These are phyloP conservation scores for Colletes gigas DNA, from an alignment of 1,140 invertebrate genomes.

Conservation along the genomic window DNA sequence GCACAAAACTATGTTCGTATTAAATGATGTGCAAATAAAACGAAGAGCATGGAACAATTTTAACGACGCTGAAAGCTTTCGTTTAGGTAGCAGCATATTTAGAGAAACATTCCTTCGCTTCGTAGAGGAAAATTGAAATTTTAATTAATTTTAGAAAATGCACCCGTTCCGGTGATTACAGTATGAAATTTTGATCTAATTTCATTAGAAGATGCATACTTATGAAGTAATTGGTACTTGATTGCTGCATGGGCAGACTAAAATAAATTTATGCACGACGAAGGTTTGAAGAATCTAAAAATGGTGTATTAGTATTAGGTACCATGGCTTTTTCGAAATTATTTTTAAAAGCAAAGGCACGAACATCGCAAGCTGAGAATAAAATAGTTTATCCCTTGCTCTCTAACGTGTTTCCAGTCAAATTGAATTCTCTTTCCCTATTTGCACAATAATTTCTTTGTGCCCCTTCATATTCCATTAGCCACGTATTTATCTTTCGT, in stretches of 20 bases:
- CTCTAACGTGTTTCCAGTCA: not conserved
- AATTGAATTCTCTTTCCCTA: not conserved
- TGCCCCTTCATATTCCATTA: too few species aligned
- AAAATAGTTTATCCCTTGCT: too few species aligned
- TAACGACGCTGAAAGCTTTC: not conserved
- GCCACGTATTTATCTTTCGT: too few species aligned
- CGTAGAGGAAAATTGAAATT: not conserved
- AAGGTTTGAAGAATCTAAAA: too few species aligned
- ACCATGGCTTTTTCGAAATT: too few species aligned
- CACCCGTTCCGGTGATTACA: not conserved
- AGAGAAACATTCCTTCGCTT: not conserved
- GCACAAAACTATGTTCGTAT: not conserved
- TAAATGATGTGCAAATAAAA: not conserved
- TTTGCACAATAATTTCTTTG: too few species aligned
- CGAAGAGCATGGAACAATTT: slow-evolving; percentile 11
- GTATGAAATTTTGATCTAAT: not conserved
- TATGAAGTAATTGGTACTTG: not conserved
- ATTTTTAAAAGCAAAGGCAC: too few species aligned
- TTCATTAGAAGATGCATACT: too few species aligned
- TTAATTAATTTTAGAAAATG: not conserved
- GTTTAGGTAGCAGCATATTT: not conserved
- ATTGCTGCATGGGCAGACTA: not conserved
- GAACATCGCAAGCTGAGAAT: too few species aligned
- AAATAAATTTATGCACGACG: too few species aligned
- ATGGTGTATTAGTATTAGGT: too few species aligned